Evolutionary conservation across 2,797 vertebrate species (phyloP).

Genomic region (Falco peregrinus): DNA sequence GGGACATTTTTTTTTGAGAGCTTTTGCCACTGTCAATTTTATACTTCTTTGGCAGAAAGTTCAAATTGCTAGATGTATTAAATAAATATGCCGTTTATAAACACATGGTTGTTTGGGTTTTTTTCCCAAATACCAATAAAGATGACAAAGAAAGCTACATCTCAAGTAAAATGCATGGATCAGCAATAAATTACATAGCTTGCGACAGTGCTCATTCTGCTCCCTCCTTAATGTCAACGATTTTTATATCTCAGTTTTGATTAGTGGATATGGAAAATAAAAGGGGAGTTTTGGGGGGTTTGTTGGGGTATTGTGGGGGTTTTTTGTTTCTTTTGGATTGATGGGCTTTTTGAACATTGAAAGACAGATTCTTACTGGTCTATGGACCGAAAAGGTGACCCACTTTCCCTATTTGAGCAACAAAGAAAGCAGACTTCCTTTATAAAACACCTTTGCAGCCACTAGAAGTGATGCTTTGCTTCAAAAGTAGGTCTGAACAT

Average conservation of each 20-base stretch:
- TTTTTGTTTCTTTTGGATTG: not conserved
- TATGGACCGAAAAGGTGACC: not conserved
- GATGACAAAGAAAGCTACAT: not conserved
- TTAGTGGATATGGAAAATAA: not conserved
- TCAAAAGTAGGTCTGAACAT: not conserved
- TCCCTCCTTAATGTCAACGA: not conserved
- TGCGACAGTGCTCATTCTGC: not conserved
- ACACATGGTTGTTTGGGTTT: not conserved
- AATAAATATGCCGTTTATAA: not conserved
- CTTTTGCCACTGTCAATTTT: not conserved
- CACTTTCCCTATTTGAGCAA: not conserved
- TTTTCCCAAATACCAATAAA: not conserved
- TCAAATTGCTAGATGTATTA: not conserved
- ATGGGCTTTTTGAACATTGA: not conserved
- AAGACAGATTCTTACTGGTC: not conserved
- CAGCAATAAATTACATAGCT: not conserved
- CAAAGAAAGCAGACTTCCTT: not conserved
- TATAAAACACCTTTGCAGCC: not conserved
- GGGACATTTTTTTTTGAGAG: not conserved
- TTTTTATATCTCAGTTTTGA: not conserved
- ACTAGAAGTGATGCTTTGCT: not conserved
- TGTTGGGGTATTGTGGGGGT: not conserved
- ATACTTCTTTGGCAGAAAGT: not conserved
- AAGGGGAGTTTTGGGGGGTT: not conserved
- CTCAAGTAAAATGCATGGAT: not conserved